These are phyloP conservation scores for Nemapogon koenigi DNA, from an alignment of 2,888 invertebrate species.

Conservation along the genomic window DNA sequence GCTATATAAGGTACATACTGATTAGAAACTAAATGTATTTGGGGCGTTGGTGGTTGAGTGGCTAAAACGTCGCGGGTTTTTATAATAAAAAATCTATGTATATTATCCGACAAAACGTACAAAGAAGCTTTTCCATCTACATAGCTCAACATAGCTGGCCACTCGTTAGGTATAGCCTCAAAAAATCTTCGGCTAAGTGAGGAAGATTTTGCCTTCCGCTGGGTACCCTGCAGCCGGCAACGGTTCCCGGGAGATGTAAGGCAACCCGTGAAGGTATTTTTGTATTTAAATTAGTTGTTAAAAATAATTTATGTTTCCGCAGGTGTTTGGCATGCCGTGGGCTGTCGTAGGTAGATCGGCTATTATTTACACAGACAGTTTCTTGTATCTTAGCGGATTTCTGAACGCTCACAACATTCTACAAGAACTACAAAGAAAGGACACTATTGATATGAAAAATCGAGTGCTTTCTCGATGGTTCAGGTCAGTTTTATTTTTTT, in stretches of 20 bases:
- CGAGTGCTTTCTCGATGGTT: conserved; percentile 60
- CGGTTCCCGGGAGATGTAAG: no score
- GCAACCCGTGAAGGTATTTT: no score
- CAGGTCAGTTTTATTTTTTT: conserved; percentile 40
- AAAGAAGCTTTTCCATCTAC: no score
- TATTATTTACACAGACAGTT: conserved; percentile 68
- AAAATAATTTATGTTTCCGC: conserved; percentile 13
- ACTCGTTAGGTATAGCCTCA: no score
- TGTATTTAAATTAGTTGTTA: not conserved
- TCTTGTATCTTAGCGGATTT: conserved; percentile 66
- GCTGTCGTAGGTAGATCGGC: conserved; percentile 66
- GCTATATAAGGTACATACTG: not conserved
- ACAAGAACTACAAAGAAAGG: conserved; percentile 53
- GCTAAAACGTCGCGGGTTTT: not conserved
- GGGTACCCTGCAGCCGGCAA: no score
- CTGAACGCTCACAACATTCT: conserved; percentile 61
- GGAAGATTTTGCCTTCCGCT: no score
- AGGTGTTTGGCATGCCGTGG: conserved; percentile 64
- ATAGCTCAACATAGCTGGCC: no score
- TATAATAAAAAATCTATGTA: no score
- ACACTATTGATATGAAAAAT: conserved; percentile 51
- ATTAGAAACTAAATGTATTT: not conserved
- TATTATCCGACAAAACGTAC: no score
- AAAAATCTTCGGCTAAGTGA: no score
- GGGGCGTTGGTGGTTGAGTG: no score